These are phyloP conservation scores for Cairina moschata DNA, from an alignment of 2,113 vertebrate species.

Conservation along the genomic window DNA sequence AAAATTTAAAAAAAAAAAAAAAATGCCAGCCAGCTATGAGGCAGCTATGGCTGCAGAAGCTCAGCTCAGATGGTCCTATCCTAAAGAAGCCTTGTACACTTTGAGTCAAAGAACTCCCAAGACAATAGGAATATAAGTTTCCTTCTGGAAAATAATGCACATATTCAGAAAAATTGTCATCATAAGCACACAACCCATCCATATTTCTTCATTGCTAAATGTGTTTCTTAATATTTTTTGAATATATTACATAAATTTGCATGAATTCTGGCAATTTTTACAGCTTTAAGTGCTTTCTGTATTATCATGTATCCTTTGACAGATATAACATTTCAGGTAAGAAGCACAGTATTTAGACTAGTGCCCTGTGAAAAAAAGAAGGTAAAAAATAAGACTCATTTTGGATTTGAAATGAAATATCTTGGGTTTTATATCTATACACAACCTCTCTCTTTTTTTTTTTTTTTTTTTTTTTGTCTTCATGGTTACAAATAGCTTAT, in stretches of 20 bases:
- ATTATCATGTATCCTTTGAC: not conserved
- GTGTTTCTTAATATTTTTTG: not conserved
- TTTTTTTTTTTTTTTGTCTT: not conserved
- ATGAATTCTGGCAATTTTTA: not conserved
- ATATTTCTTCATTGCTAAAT: not conserved
- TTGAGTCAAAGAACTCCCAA: not conserved
- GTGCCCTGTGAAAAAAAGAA: not conserved
- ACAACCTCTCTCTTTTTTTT: not conserved
- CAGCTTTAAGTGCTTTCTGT: not conserved
- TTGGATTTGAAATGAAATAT: not conserved
- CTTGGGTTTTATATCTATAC: not conserved
- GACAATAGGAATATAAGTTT: not conserved
- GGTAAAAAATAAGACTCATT: not conserved
- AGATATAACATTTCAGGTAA: not conserved
- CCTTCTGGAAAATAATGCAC: not conserved
- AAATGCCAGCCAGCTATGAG: not conserved
- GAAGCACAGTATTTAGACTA: not conserved
- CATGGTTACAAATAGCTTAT: not conserved
- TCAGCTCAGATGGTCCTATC: not conserved
- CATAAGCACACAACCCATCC: not conserved
- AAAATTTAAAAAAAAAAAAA: not conserved
- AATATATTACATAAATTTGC: not conserved
- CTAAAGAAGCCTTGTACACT: not conserved
- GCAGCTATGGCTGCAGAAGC: not conserved
- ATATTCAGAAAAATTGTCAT: not conserved